Percentiles rank a stretch among this genome's conserved stretches.
Conservation (phyloP, 1,140 invertebrate genomes). For the Pachypeltis micranthus region DNA sequence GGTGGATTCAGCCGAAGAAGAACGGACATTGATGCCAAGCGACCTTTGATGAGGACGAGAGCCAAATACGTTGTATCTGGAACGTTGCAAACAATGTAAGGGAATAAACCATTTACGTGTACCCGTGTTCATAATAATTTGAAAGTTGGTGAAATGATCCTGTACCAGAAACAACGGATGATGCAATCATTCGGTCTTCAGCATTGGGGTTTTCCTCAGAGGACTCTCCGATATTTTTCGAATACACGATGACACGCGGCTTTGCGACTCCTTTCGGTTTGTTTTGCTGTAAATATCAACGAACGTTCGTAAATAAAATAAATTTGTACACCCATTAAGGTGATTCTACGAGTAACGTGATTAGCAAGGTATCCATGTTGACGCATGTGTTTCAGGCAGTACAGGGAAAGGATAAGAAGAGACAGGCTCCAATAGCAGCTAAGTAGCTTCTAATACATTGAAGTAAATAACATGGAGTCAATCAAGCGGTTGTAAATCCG, state of each 20-base stretch:
- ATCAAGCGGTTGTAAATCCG: too few relatives aligned
- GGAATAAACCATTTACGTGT: too few relatives aligned
- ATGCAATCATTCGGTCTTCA: constrained; percentile 13
- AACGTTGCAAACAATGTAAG: too few relatives aligned
- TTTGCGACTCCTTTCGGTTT: constrained; percentile 8
- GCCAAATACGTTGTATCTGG: constrained; percentile 51
- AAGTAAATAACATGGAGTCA: too few relatives aligned
- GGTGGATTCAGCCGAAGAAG: constrained; percentile 43
- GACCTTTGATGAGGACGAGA: constrained; percentile 50
- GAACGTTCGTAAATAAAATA: not conserved
- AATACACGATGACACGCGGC: constrained; percentile 15
- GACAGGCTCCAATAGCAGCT: too few relatives aligned
- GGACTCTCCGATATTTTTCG: not conserved
- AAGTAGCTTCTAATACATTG: too few relatives aligned
- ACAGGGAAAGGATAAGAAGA: too few relatives aligned
- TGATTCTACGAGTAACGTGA: too few relatives aligned
- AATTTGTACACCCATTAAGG: not conserved
- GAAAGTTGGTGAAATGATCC: not conserved
- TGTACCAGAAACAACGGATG: constrained; percentile 9
- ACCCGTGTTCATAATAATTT: not conserved
- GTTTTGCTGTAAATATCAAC: not conserved
- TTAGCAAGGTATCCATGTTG: too few relatives aligned
- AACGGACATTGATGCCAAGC: constrained; percentile 50
- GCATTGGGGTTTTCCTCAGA: not conserved
- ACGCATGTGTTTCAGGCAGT: too few relatives aligned